Conservation (phyloP, 2,888 invertebrate genomes). For the Trilocha varians region DNA sequence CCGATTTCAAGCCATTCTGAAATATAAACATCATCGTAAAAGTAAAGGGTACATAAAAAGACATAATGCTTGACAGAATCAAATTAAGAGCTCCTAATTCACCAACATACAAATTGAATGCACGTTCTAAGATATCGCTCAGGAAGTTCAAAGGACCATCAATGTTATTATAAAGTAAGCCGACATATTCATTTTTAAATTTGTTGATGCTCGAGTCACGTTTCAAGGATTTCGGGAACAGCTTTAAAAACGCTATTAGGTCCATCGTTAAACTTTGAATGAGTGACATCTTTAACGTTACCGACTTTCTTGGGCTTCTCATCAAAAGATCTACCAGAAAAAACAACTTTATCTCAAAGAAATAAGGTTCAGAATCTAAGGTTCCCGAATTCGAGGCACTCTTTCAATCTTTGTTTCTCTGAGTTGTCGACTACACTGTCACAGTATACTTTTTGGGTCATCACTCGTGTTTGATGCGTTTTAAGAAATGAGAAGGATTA, state of each 20-base stretch:
- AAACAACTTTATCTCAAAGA: conserved; percentile 14
- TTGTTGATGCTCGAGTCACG: conserved; percentile 68
- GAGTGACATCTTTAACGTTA: conserved; percentile 64
- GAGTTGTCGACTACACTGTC: conserved; percentile 59
- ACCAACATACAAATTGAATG: conserved; percentile 30
- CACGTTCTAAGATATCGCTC: conserved; percentile 33
- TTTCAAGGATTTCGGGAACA: conserved; percentile 67
- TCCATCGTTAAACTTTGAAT: conserved; percentile 68
- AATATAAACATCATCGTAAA: too few relatives aligned
- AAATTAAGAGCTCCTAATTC: background rate
- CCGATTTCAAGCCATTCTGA: too few relatives aligned
- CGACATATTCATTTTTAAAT: conserved; percentile 59
- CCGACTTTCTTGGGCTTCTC: conserved; percentile 19
- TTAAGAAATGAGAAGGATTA: conserved; percentile 52
- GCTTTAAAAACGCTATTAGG: conserved; percentile 68
- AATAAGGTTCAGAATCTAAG: conserved; percentile 7
- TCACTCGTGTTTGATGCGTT: conserved; percentile 60
- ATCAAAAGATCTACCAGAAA: conserved; percentile 2
- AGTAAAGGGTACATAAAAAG: background rate
- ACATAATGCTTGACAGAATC: background rate
- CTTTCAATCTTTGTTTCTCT: conserved; percentile 28
- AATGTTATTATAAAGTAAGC: conserved; percentile 54
- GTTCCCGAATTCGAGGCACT: conserved; percentile 1
- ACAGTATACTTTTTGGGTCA: conserved; percentile 55
- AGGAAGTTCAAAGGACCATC: conserved; percentile 54